Evolutionary conservation across 2,888 invertebrate genomes (phyloP), one percentile per base, ranked within the genome.

Genomic region (Cinara cedri): DNA sequence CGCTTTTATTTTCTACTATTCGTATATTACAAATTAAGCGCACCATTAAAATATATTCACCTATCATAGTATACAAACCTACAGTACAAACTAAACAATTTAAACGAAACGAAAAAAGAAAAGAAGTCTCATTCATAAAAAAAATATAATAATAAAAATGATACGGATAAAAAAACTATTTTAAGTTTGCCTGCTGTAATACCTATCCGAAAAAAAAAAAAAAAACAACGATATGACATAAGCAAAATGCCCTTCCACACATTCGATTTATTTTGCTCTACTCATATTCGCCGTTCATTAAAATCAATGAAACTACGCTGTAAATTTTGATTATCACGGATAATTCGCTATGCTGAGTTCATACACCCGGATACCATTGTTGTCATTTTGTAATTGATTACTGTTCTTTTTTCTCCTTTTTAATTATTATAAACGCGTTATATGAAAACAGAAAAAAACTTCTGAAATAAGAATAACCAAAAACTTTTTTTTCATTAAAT

Each of bases 261-360:
- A n/a, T n/a, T n/a, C n/a, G n/a, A n/a, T 6, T 71, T 44, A 44
- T 55, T 55, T 72, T 60, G 13, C 16, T 57, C 71, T 46, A 44
- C 8, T 66, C 55, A 11, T 16, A 60, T 51, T 63, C 3, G 21
- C 24, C 51, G 24, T 75, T 75, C 54, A 75, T 54, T 57, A 46
- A 11, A 76, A 57, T 19, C 66, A 57, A 26, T 44, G 55, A 54
- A 55, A 66, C 44, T 44, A 24, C 57, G 26, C 66, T 57, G 66
- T 19, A 66, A 34, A 76, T 76, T 66, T 66, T 68, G 44, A 75
- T 54, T 75, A 75, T 65, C 75, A 65, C n/a, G 54, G 65, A 75
- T 74, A 75, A 76, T 76, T 76, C 57, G 76, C 16, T 76, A 76
- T 55, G 76, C 66, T 26, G 55, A 66, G 66, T 76, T 76, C 66